Evolutionary conservation across 2,113 vertebrate species (phyloP).

Genomic region (Eleginops maclovinus): DNA sequence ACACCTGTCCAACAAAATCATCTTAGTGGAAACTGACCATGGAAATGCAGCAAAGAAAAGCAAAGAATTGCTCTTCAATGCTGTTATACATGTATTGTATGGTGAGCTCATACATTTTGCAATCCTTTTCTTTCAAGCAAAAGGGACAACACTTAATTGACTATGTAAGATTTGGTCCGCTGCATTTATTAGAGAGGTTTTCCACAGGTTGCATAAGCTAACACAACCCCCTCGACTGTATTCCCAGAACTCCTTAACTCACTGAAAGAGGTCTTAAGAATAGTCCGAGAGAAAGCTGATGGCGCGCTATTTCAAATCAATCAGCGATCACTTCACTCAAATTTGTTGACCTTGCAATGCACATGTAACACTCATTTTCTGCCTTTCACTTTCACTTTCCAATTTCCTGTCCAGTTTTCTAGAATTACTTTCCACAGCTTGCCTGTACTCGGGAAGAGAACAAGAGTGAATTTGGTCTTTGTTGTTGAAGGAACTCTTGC

Average conservation of each 20-base stretch:
- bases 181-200: conserved; percentile 19
- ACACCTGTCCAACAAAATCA: conserved; percentile 49
- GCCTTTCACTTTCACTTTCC: conserved; percentile 52
- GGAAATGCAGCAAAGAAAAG: conserved; percentile 35
- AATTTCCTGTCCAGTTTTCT: conserved; percentile 40
- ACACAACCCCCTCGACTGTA: not conserved
- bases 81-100: not conserved
- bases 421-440: conserved; percentile 26
- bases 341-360: conserved; percentile 42
- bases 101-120: not conserved
- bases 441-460: not conserved
- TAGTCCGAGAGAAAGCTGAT: conserved; percentile 24
- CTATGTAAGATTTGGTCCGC: not conserved
- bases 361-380: conserved; percentile 44
- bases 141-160: conserved; percentile 13
- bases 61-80: conserved; percentile 11
- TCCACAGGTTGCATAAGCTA: not conserved
- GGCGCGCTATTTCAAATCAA: conserved; percentile 30
- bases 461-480: conserved; percentile 6
- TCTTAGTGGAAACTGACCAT: conserved; percentile 41
- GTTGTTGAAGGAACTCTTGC: not conserved
- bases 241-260: conserved; percentile 4
- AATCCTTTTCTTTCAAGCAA: conserved; percentile 11
- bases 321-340: conserved; percentile 20
- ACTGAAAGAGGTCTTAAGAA: conserved; percentile 5